These are phyloP conservation scores for Serripes groenlandicus DNA, from an alignment of 2,888 invertebrate species.

Conservation along the genomic window DNA sequence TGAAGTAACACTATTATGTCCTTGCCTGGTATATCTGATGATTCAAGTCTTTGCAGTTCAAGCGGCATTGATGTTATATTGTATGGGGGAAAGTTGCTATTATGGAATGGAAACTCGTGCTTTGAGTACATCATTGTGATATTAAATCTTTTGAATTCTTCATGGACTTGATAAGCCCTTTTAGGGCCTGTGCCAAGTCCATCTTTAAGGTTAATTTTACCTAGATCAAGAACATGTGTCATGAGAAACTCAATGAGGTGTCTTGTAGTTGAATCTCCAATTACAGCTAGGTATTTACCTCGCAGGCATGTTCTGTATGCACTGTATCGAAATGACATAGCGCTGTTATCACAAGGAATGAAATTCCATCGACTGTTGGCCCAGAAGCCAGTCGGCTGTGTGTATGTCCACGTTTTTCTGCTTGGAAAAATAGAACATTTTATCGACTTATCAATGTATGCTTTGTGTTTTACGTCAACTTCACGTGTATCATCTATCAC, in stretches of 20 bases:
- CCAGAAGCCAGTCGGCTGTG: slow-evolving; percentile 45
- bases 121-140: slow-evolving; percentile 41
- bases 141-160: slow-evolving; percentile 25
- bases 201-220: slow-evolving; percentile 19
- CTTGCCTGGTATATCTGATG: slow-evolving; percentile 8
- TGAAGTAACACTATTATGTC: slow-evolving; percentile 38
- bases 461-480: slow-evolving; percentile 1
- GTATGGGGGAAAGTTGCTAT: slow-evolving; percentile 34
- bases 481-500: slow-evolving; percentile 1
- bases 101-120: slow-evolving; percentile 60
- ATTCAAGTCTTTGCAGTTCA: slow-evolving; percentile 21
- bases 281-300: slow-evolving; percentile 39
- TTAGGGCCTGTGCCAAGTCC: slow-evolving; percentile 4
- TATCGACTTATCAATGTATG: neutral
- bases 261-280: slow-evolving; percentile 58
- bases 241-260: slow-evolving; percentile 48
- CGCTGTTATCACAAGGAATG: slow-evolving; percentile 14
- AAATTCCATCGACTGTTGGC: slow-evolving; percentile 10
- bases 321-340: neutral
- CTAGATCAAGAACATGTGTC: slow-evolving; percentile 17
- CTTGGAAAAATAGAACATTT: slow-evolving; percentile 14
- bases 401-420: slow-evolving; percentile 38
- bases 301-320: slow-evolving; percentile 39
- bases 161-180: slow-evolving; percentile 27
- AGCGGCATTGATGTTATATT: slow-evolving; percentile 37